Evolutionary conservation across 2,113 vertebrate genomes (phyloP).

Genomic region (Gracilinanus agilis): DNA sequence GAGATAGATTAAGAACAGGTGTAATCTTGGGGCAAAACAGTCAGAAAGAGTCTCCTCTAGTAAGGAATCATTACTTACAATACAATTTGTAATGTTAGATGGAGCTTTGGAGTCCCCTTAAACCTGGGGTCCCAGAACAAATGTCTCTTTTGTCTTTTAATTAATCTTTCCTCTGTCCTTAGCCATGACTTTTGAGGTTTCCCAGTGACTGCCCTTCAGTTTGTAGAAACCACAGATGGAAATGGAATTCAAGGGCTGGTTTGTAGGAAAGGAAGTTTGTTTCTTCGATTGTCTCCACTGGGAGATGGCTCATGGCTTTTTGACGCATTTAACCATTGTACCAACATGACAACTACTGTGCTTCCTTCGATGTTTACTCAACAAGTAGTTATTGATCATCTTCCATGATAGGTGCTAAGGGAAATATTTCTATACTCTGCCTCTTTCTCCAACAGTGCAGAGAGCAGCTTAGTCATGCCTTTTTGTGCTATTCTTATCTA

Average conservation of each 20-base stretch:
- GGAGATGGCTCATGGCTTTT: not conserved
- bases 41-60: not conserved
- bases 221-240: not conserved
- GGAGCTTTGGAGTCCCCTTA: not conserved
- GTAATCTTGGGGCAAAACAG: not conserved
- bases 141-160: not conserved
- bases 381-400: not conserved
- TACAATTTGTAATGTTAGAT: constrained; percentile 50
- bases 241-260: not conserved
- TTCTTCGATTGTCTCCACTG: not conserved
- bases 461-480: not conserved
- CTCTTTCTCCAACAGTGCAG: not conserved
- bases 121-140: not conserved
- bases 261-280: not conserved
- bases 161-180: not conserved
- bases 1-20: not conserved
- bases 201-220: not conserved
- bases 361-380: not conserved
- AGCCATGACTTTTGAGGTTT: not conserved
- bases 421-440: not conserved
- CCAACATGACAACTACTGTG: not conserved
- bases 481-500: not conserved
- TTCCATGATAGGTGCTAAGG: not conserved
- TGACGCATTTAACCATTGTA: not conserved
- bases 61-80: constrained; percentile 51